Evolutionary conservation across 2,888 invertebrate species (phyloP).

Genomic region (Scaptomyza flava): DNA sequence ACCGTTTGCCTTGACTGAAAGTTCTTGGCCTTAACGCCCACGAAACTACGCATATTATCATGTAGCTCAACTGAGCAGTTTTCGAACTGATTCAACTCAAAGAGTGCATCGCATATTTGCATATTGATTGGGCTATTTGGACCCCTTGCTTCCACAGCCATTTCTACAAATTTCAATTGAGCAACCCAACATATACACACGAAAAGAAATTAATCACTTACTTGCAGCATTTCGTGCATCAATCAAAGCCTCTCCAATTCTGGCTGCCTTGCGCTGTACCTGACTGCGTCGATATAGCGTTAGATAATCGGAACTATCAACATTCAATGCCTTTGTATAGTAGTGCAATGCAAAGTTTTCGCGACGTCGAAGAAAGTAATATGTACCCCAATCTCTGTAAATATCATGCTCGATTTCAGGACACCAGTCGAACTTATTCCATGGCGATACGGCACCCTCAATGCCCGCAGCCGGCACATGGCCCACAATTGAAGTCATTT

Average conservation of each 20-base stretch:
- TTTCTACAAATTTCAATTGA: slow-evolving; percentile 1
- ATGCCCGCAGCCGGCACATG: background rate
- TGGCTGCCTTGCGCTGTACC: slow-evolving; percentile 78
- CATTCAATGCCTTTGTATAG: slow-evolving; percentile 73
- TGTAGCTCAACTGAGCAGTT: slow-evolving; percentile 66
- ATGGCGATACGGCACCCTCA: slow-evolving; percentile 43
- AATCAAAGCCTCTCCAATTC: slow-evolving; percentile 68
- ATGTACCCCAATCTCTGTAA: slow-evolving; percentile 82
- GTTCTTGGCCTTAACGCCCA: slow-evolving; percentile 69
- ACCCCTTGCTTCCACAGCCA: slow-evolving; percentile 47
- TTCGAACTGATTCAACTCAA: slow-evolving; percentile 81
- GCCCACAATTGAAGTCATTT: slow-evolving; percentile 65
- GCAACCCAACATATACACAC: background rate
- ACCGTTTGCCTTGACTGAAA: slow-evolving; percentile 73
- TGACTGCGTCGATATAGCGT: slow-evolving; percentile 79
- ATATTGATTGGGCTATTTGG: slow-evolving; percentile 73
- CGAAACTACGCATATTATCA: slow-evolving; percentile 69
- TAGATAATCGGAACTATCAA: slow-evolving; percentile 69
- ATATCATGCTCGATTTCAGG: slow-evolving; percentile 79
- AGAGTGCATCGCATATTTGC: slow-evolving; percentile 82
- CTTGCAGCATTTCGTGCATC: slow-evolving; percentile 76
- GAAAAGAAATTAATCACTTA: slow-evolving; percentile 36
- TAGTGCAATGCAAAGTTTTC: slow-evolving; percentile 80
- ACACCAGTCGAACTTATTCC: slow-evolving; percentile 75
- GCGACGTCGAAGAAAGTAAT: slow-evolving; percentile 78